Percentiles rank a stretch among this genome's conserved stretches.
Evolutionary conservation across 1,140 invertebrate species (phyloP).

Genomic region (Pectinophora gossypiella): DNA sequence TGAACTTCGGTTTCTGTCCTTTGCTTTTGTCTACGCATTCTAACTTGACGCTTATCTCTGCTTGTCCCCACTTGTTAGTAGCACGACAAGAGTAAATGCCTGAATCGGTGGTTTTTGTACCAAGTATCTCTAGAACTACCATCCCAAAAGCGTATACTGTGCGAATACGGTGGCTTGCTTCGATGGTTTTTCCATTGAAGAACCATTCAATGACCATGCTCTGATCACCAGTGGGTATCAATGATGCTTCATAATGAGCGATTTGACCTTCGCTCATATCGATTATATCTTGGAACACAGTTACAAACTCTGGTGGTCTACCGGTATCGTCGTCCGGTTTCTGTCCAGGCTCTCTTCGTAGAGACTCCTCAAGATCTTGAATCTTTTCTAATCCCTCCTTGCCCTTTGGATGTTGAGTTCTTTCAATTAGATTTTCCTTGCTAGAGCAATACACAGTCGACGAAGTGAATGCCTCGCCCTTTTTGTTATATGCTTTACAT

Average conservation of each 20-base stretch:
- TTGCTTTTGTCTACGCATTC: constrained; percentile 90
- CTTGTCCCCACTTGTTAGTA: constrained; percentile 91
- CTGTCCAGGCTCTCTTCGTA: constrained; percentile 81
- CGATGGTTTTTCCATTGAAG: constrained; percentile 92
- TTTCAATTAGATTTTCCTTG: constrained; percentile 90
- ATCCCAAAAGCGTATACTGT: constrained; percentile 96
- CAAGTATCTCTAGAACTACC: constrained; percentile 95
- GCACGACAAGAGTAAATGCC: constrained; percentile 91
- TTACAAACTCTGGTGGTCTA: constrained; percentile 91
- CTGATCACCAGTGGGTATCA: constrained; percentile 95
- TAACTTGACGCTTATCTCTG: constrained; percentile 89
- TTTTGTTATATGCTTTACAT: constrained; percentile 90
- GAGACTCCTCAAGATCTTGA: constrained; percentile 91
- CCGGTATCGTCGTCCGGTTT: constrained; percentile 84
- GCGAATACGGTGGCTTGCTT: constrained; percentile 91
- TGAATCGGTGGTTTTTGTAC: constrained; percentile 91
- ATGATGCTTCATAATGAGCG: constrained; percentile 94
- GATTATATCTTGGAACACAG: constrained; percentile 87
- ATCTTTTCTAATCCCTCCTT: constrained; percentile 93
- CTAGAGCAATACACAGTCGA: constrained; percentile 89
- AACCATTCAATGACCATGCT: constrained; percentile 99
- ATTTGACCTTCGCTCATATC: constrained; percentile 93
- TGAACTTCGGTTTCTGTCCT: constrained; percentile 90
- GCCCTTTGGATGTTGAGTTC: constrained; percentile 95
- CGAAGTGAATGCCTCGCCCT: constrained; percentile 93